Evolutionary conservation across 2,113 vertebrate genomes (phyloP).

Genomic region (Okapia johnstoni): DNA sequence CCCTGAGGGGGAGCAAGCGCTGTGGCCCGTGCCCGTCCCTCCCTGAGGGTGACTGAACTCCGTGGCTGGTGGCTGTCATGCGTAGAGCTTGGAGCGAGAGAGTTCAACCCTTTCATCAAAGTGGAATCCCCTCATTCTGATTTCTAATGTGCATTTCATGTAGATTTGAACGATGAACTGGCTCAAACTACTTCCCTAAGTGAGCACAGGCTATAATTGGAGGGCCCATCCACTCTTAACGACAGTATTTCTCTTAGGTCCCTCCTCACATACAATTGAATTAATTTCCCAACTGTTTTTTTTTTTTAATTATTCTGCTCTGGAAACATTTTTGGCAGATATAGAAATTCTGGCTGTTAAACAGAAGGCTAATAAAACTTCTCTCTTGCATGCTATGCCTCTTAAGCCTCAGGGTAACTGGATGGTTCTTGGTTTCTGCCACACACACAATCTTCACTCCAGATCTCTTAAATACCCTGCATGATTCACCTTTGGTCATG

Average conservation of each 20-base stretch:
- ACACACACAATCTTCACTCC: neutral
- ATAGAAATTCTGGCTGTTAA: neutral
- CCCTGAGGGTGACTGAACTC: accelerated
- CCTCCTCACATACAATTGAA: neutral
- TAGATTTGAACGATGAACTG: neutral
- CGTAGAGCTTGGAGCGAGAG: neutral
- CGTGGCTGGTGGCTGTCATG: neutral
- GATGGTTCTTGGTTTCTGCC: neutral
- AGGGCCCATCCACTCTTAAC: neutral
- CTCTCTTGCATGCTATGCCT: neutral
- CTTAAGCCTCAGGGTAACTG: neutral
- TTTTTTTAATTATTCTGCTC: neutral
- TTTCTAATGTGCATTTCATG: accelerated
- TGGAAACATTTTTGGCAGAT: neutral
- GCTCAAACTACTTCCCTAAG: neutral
- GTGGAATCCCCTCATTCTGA: neutral
- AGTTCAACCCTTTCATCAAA: neutral
- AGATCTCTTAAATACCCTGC: neutral
- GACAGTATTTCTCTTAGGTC: neutral
- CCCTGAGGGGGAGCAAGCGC: accelerated
- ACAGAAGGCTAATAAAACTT: neutral
- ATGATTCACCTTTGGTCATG: neutral
- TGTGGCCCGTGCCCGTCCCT: neutral
- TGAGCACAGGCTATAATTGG: neutral
- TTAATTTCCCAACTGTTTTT: neutral